Evolutionary conservation across 2,888 invertebrate genomes (phyloP), one percentile per base, ranked within the genome.

Genomic region (Clostera curtula): DNA sequence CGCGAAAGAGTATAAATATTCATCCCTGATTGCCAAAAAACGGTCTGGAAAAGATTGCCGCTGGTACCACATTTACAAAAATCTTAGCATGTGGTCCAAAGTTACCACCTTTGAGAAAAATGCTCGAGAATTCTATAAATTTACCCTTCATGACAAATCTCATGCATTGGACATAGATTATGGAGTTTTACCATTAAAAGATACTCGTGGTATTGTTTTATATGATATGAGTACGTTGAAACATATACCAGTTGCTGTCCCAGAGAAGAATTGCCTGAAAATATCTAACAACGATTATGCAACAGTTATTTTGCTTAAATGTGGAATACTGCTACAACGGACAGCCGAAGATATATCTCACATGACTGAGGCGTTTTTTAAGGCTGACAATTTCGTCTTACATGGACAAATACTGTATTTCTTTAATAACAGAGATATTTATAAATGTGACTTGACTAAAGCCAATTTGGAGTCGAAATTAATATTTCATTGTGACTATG

Each of bases 21-120:
- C 73, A 2, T 71, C 77, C 0, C 49, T 48, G 43, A 64, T 77
- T 8, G 77, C 77, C 2, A 75, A 63, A 47, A 57, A 43, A n/a
- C 76, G 71, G 37, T 48, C 59, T 4, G 68, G 69, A 0, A 56
- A 46, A 4, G 60, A 67, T 14, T 58, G 63, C 12, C 49, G 40
- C 17, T 80, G 77, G 76, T 67, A 67, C 28, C 55, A 75, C 28
- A 58, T 79, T 2, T 79, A 71, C 34, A 73, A 57, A 29, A 80
- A 79, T 36, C 37, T 79, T 3, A 53, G 44, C 32, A 50, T 51
- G 41, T 80, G 79, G 79, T 40, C 50, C 1, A 52, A 62, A 20
- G 41, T 71, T 2, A 41, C 56, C 1, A 31, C 26, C 6, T 56
- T 43, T 7, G 53, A 61, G 2, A 56, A 37, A 33, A 62, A 52